A percentile compares a stretch with the other conserved stretches of the same genome.
Evolutionary conservation across 92 coral and sea anemone species (phyloP).

Genomic region (Micromussa lordhowensis): DNA sequence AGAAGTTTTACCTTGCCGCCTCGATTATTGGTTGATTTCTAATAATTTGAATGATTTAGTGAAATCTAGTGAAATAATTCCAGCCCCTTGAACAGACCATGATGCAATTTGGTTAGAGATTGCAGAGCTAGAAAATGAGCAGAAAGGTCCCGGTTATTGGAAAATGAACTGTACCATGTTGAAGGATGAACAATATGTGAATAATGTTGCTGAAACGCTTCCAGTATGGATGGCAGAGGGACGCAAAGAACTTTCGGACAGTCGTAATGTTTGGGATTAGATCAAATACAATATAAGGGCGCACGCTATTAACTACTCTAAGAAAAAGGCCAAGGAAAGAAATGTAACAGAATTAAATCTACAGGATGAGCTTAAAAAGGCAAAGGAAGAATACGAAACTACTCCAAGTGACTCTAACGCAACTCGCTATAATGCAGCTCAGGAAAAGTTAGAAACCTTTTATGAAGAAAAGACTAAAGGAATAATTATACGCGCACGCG

Average conservation of each 20-base stretch:
- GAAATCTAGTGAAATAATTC: constrained; percentile 26
- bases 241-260: not conserved
- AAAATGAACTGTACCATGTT: constrained; percentile 41
- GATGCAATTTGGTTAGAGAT: constrained; percentile 37
- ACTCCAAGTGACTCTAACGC: no score
- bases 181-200: constrained; percentile 30
- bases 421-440: no score
- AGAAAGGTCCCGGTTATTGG: constrained; percentile 47
- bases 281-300: not conserved
- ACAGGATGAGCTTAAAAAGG: not conserved
- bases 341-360: not conserved
- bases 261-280: not conserved
- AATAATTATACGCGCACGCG: no score
- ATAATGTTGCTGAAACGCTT: not conserved
- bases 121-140: constrained; percentile 12
- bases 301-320: not conserved
- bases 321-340: not conserved
- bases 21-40: no score
- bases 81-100: constrained; percentile 42
- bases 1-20: no score
- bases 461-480: no score
- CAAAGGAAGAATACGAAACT: no score
- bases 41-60: constrained; percentile 34
- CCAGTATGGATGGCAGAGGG: not conserved
- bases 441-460: no score